Evolutionary conservation across 2,888 invertebrate species (phyloP), one percentile per base, ranked within the genome.

Genomic region (Lycocerus yunnanus): DNA sequence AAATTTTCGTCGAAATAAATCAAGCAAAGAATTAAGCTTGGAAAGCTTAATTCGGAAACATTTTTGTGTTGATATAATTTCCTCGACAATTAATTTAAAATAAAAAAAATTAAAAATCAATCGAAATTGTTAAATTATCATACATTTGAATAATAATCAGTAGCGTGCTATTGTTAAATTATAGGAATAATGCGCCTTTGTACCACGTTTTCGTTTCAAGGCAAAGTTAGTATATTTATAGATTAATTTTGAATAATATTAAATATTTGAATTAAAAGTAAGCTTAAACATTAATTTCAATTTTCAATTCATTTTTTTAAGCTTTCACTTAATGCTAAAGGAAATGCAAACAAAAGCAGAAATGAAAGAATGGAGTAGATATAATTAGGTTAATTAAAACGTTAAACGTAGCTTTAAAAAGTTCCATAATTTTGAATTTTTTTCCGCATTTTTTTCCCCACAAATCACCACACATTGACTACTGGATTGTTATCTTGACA

Each of bases 61-160:
- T 8, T n/a, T 43, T 43, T 43, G 43, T 43, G 43, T n/a, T 43
- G n/a, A n/a, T 43, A 43, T 43, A 43, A 43, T 43, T 43, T 43
- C 43, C 43, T 43, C n/a, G 43, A 43, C 43, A 43, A 43, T 43
- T 43, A 43, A 43, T 63, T 63, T 63, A 18, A 63, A 63, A 63
- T 43, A 43, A 63, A 18, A 63, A 63, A 18, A 16, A 18, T 18
- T n/a, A 18, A 63, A 63, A 63, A 63, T 63, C 61, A 63, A 63
- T 63, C 61, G 20, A 63, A 60, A 63, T 63, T 63, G 15, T 63
- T 15, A 20, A 63, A 63, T 63, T 63, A 63, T 15, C 61, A 63
- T 63, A 63, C 15, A 63, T 63, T 63, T 63, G 61, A 63, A 63
- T 63, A 63, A 63, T 63, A 63, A 63, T 63, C 61, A 63, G 61